These are phyloP conservation scores for Noctuana brunneofusca DNA, from an alignment of 2,888 invertebrate genomes.

Conservation along the genomic window DNA sequence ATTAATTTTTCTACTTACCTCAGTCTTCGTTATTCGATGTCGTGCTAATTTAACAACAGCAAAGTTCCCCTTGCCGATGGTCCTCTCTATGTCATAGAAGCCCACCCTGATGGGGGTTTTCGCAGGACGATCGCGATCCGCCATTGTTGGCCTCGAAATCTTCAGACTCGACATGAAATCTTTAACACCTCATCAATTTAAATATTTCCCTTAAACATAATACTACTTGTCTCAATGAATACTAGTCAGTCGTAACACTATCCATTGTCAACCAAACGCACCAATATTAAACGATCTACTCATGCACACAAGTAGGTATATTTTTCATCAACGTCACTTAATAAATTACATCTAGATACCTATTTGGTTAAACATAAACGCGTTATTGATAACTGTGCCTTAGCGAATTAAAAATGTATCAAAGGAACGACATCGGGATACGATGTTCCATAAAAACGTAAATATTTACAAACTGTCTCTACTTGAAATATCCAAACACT, in stretches of 20 bases:
- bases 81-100: conserved; percentile 98
- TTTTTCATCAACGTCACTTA: conserved; percentile 36
- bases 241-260: conserved; percentile 51
- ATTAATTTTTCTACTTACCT: conserved; percentile 85
- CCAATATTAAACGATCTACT: conserved; percentile 29
- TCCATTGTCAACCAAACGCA: conserved; percentile 44
- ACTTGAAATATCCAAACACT: conserved; percentile 10
- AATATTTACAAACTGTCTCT: conserved; percentile 36
- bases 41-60: conserved; percentile 98
- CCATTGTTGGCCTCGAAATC: conserved; percentile 75
- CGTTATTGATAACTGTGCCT: conserved; percentile 38
- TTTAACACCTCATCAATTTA: conserved; percentile 52
- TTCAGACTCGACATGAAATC: conserved; percentile 56
- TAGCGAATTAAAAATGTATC: conserved; percentile 56
- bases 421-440: conserved; percentile 51
- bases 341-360: conserved; percentile 37
- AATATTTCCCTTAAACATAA: conserved; percentile 35
- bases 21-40: conserved; percentile 98
- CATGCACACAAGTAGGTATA: conserved; percentile 23
- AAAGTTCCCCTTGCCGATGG: conserved; percentile 99
- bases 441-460: conserved; percentile 41
- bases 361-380: conserved; percentile 40
- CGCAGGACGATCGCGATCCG: conserved; percentile 81
- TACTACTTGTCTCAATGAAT: conserved; percentile 44
- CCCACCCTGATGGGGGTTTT: conserved; percentile 94